Evolutionary conservation across 2,113 vertebrate species (phyloP).

Genomic region (Mohoua ochrocephala): DNA sequence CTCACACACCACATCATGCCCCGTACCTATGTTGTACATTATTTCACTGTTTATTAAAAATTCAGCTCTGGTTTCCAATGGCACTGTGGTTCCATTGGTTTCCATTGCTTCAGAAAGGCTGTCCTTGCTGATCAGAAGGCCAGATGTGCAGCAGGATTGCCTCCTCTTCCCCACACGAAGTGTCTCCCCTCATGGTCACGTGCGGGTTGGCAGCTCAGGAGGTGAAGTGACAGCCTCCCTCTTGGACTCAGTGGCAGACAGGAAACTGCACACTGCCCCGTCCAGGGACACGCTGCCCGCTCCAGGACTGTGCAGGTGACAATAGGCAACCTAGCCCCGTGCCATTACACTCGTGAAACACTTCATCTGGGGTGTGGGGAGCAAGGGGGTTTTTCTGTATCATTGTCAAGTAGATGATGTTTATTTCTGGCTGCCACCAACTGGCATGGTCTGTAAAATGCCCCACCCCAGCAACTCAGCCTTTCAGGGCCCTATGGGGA

Average conservation of each 20-base stretch:
- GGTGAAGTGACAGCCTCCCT: not conserved
- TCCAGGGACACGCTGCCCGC: not conserved
- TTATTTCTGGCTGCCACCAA: not conserved
- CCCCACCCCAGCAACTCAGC: not conserved
- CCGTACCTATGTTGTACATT: not conserved
- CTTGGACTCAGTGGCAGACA: not conserved
- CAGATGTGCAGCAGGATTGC: not conserved
- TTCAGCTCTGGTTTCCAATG: fast-evolving
- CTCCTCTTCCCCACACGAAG: not conserved
- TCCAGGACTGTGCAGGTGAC: not conserved
- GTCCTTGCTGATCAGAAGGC: not conserved
- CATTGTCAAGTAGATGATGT: not conserved
- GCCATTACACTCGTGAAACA: not conserved
- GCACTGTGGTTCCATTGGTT: not conserved
- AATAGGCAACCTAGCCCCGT: not conserved
- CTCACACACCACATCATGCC: not conserved
- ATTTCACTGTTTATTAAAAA: not conserved
- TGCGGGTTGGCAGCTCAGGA: not conserved
- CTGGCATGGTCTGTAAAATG: not conserved
- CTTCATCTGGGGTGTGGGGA: not conserved
- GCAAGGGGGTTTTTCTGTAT: fast-evolving
- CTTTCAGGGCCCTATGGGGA: not conserved
- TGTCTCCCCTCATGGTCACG: not conserved
- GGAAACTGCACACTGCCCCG: not conserved
- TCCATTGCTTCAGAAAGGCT: not conserved